Evolutionary conservation across 1,140 invertebrate genomes (phyloP), one percentile per base, ranked within the genome.

Genomic region (Littorina saxatilis): DNA sequence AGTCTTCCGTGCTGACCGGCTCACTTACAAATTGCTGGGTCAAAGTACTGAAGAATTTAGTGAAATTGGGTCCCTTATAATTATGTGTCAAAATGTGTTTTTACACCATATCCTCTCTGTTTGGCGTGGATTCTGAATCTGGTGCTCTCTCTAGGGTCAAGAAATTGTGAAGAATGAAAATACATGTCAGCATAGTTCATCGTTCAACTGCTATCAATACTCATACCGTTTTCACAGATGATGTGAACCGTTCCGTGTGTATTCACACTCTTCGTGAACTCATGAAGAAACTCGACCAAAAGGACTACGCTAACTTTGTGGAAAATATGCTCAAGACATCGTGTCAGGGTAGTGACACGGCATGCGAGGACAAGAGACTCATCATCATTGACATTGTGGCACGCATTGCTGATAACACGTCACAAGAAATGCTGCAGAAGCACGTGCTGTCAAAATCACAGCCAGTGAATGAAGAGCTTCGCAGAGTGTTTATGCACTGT

Each of bases 331-430:
- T 87, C 0, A 81, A 82, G 9, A 50, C 52, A 39, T n/a, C 43
- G 17, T 87, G 86, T 50, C 35, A 37, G 0, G n/a, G 13, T 0
- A 79, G 81, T 23, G 76, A 84, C 75, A 63, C 61, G 1, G 55
- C 7, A 17, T 87, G 86, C 74, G 37, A 43, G 32, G 83, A 84
- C 7, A 63, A 80, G 32, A 66, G 79, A 11, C 78, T 80, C 40
- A 72, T 87, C 27, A 61, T 84, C 43, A 80, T 87, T n/a, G 86
- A 87, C 75, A 35, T 87, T 9, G 78, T 87, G 17, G 66, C 81
- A 9, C 63, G 83, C 43, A 68, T 75, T 20, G 83, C 63, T 55
- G 73, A 73, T 58, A 66, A 66, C 17, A 63, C 55, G 15, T 78
- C 86, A 11, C 86, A 87, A 39, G 15, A 74, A 40, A 13, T 85